Evolutionary conservation across 1,140 invertebrate genomes (phyloP).

Genomic region (Habropoda laboriosa): DNA sequence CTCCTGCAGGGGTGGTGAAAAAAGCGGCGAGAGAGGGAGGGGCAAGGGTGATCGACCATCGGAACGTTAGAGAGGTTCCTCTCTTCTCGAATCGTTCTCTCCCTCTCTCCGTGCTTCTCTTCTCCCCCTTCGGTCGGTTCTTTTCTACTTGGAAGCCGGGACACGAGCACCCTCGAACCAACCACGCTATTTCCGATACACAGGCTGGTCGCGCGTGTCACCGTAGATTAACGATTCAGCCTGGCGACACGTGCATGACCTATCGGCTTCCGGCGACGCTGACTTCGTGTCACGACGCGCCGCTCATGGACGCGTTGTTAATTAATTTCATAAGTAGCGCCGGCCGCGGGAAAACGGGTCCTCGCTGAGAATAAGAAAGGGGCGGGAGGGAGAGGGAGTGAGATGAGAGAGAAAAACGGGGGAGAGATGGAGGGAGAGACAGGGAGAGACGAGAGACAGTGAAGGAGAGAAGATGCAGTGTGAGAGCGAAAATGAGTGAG

Average conservation of each 20-base stretch:
- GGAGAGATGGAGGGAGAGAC: too few relatives aligned
- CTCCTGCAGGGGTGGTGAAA: not conserved
- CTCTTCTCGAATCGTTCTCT: not conserved
- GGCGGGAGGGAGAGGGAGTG: not conserved
- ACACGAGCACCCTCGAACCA: not conserved
- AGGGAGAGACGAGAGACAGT: too few relatives aligned
- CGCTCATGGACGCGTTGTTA: conserved; percentile 29
- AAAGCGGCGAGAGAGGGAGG: not conserved
- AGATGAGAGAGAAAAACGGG: too few relatives aligned
- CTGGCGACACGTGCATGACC: conserved; percentile 41
- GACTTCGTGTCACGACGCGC: conserved; percentile 8
- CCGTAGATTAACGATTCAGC: conserved; percentile 32
- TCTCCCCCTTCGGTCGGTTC: not conserved
- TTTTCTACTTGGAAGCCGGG: not conserved
- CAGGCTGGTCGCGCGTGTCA: conserved; percentile 5
- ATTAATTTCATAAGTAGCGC: conserved; percentile 38
- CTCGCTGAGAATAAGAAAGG: too few relatives aligned
- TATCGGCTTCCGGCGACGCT: conserved; percentile 31
- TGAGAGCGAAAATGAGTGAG: too few relatives aligned
- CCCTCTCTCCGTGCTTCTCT: not conserved
- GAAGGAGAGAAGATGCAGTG: too few relatives aligned
- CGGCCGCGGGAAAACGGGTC: not conserved
- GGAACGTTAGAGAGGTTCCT: not conserved
- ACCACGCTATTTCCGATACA: conserved; percentile 43
- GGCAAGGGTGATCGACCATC: conserved; percentile 1